Conservation (phyloP, 2,888 invertebrate species). For the Iphiclides podalirius region DNA sequence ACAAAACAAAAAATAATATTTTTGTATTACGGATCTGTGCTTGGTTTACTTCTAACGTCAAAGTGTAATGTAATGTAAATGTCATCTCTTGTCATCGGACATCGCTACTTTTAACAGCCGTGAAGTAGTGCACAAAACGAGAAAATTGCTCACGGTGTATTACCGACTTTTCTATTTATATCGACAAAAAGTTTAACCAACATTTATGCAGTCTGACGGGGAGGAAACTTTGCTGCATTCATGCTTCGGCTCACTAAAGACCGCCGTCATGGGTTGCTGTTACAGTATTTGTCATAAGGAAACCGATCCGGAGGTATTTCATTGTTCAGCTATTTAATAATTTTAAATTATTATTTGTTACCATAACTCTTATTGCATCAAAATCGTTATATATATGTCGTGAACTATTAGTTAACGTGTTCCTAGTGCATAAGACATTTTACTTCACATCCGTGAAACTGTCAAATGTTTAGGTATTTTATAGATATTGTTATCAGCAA, state of each 20-base stretch:
- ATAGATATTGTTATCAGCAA: slow-evolving; percentile 37
- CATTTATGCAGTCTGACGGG: slow-evolving; percentile 73
- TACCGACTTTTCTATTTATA: slow-evolving; percentile 70
- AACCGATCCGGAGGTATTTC: slow-evolving; percentile 82
- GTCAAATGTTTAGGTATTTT: slow-evolving; percentile 24
- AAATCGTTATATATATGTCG: neutral
- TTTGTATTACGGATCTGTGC: neutral
- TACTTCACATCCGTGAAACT: slow-evolving; percentile 14
- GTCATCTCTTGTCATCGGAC: slow-evolving; percentile 14
- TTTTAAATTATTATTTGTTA: neutral
- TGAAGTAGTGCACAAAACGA: slow-evolving; percentile 27
- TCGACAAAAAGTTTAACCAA: slow-evolving; percentile 56
- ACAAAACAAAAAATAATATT: too few relatives aligned
- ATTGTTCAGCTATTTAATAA: slow-evolving; percentile 12
- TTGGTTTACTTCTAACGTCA: slow-evolving; percentile 2
- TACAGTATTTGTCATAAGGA: slow-evolving; percentile 87
- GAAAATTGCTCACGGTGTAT: slow-evolving; percentile 45
- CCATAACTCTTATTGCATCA: neutral
- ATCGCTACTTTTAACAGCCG: slow-evolving; percentile 4
- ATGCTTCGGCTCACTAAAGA: slow-evolving; percentile 73
- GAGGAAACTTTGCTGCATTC: slow-evolving; percentile 69
- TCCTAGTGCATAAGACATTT: slow-evolving; percentile 7
- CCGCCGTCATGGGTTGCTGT: slow-evolving; percentile 83
- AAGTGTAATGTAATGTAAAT: neutral
- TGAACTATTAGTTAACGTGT: neutral